Evolutionary conservation across 2,888 invertebrate species (phyloP), one percentile per base, ranked within the genome.

Genomic region (Carpatolechia fugitivella): DNA sequence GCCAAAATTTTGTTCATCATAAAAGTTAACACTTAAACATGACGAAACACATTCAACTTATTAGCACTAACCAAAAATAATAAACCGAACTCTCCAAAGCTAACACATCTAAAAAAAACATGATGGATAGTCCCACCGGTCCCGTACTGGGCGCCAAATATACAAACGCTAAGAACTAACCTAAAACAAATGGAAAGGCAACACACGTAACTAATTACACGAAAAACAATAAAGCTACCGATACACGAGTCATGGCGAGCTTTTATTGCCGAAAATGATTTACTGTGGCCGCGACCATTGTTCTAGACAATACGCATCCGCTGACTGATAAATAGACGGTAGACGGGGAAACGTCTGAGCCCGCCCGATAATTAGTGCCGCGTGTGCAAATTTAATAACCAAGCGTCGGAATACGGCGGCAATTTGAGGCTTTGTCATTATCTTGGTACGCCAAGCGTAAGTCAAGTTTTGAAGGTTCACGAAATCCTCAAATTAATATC

Each of bases 381-480:
- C 79, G 82, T 78, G 85, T 81, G 85, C 80, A 80, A 83, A 87
- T 87, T 85, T 87, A 87, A 85, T 87, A 87, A 86, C 81, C n/a
- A 3, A 24, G 24, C 24, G 24, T 24, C 6, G 24, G 24, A 24
- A 24, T 24, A 6, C 24, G 24, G 3, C 3, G 24, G 24, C 24
- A 24, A 6, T 24, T 24, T 24, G 3, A 24, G 24, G 24, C 24
- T 3, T 6, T 24, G 24, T 24, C 24, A 24, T 24, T 24, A 24
- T 24, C 3, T 24, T 24, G 24, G 24, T 24, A 24, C 24, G 24
- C 6, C 24, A 24, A 4, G 24, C 24, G 24, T 24, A 6, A 24
- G 24, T 24, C 24, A 24, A 24, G 6, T 24, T 24, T 24, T 6
- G 24, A 24, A 24, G 3, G 24, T 6, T 24, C n/a, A n/a, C n/a